Percentiles rank a stretch among this genome's conserved stretches.
Evolutionary conservation across 2,113 vertebrate species (phyloP).

Genomic region (Carollia perspicillata): DNA sequence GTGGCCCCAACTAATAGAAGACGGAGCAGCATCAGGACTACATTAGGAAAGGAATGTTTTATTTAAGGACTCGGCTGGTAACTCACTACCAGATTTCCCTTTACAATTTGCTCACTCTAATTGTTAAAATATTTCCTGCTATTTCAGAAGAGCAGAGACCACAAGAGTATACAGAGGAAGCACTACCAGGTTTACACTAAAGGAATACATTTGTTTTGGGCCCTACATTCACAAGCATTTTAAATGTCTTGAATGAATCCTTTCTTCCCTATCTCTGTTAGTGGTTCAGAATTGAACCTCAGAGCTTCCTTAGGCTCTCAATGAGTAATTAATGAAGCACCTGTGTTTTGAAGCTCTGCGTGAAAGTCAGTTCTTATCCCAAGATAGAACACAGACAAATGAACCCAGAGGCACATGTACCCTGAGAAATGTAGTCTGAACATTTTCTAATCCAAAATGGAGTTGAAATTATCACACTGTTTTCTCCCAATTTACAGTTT

Average conservation of each 20-base stretch:
- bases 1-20: constrained; percentile 64
- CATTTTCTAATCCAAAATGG: neutral
- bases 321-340: neutral
- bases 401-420: neutral
- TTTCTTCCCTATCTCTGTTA: neutral
- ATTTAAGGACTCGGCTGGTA: constrained; percentile 75
- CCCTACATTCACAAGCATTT: neutral
- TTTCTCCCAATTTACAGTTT: neutral
- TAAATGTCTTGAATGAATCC: neutral
- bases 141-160: constrained; percentile 68
- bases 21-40: constrained; percentile 65
- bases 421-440: neutral
- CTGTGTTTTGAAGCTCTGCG: neutral
- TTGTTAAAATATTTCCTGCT: constrained; percentile 77
- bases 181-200: neutral
- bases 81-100: constrained; percentile 75
- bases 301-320: neutral
- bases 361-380: neutral
- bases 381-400: neutral
- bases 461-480: neutral
- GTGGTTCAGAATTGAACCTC: neutral
- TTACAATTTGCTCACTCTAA: constrained; percentile 80
- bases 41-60: constrained; percentile 82
- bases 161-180: constrained; percentile 54
- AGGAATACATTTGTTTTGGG: neutral